Evolutionary conservation across 1,140 invertebrate genomes (phyloP), one percentile per base, ranked within the genome.

Genomic region (Halesus radiatus): DNA sequence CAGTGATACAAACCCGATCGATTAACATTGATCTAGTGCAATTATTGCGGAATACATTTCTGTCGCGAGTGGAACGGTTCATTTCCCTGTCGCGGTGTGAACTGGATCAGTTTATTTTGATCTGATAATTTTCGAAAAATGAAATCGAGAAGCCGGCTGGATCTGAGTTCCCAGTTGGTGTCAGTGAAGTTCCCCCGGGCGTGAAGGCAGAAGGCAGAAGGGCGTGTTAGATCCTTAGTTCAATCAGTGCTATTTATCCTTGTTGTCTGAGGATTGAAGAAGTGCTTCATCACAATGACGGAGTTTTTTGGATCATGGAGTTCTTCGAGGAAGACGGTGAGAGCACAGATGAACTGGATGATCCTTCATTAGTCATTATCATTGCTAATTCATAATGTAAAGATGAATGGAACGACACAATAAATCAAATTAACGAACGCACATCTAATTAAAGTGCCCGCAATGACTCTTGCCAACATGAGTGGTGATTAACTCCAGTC

Each of bases 281-380:
- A 26, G 62, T 66, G 22, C n/a, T 8, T 23, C 29, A 22, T 16
- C 74, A 79, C 79, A 26, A 83, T 83, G 82, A 83, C 82, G 77
- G 82, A 83, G 68, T 83, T 83, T 75, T 83, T 83, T 75, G 82
- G 82, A 81, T 83, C 82, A 81, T 83, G 82, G 82, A 83, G 82
- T 26, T 80, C 76, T 2, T 83, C 82, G 37, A 81, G 72, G 76
- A 80, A 83, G 37, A 74, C 70, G 23, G 76, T 78, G 58, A 58
- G 64, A 26, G 62, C 16, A 13, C 0, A 45, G 10, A 37, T 37
- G 1, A 37, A 37, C 32, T 13, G 1, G 37, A 45, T 45, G 37
- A 45, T 45, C 37, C 37, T 45, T 45, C 37, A 45, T 8, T 45
- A 32, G 32, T 7, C 6, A 3, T 7, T 6, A 32, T 32, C 32